Percentiles rank a stretch among this genome's conserved stretches.
Conservation (phyloP, 2,888 invertebrate genomes). For the Hydriomena furcata region DNA sequence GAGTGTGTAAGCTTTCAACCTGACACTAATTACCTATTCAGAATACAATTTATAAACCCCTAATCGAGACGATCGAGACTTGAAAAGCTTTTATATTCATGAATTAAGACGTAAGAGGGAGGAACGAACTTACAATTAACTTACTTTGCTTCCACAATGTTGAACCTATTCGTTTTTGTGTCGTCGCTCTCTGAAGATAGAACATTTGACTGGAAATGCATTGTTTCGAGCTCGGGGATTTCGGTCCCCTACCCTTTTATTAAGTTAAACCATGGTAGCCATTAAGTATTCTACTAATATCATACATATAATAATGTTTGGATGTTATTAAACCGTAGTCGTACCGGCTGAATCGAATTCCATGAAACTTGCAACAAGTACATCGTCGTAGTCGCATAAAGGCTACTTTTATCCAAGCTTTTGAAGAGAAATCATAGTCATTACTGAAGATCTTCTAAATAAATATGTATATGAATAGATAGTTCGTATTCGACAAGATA, state of each 20-base stretch:
- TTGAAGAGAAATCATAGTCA: background rate
- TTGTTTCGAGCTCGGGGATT: background rate
- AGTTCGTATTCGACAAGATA: background rate
- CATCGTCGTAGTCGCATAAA: too few species aligned
- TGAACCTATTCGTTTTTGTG: background rate
- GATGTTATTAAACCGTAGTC: too few species aligned
- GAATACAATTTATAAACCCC: constrained; percentile 18
- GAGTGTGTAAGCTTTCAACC: constrained; percentile 10
- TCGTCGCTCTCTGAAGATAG: background rate
- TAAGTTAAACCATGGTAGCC: background rate
- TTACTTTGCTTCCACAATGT: constrained; percentile 7
- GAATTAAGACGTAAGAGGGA: constrained; percentile 18
- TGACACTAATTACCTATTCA: constrained; percentile 18
- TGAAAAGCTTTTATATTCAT: constrained; percentile 19
- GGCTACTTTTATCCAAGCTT: background rate
- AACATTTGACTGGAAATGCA: background rate
- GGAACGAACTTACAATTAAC: constrained; percentile 18
- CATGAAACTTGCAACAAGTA: too few species aligned
- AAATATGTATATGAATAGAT: background rate
- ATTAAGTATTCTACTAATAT: too few species aligned
- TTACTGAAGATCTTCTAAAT: too few species aligned
- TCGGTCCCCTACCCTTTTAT: background rate
- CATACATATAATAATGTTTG: too few species aligned
- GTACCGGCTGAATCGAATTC: too few species aligned
- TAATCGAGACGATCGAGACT: constrained; percentile 16